Percentiles rank a stretch among this genome's conserved stretches.
Evolutionary conservation across 37 sponge, comb jelly and placozoan species (phyloP).

Genomic region (Chondrilla cf. caribensis): DNA sequence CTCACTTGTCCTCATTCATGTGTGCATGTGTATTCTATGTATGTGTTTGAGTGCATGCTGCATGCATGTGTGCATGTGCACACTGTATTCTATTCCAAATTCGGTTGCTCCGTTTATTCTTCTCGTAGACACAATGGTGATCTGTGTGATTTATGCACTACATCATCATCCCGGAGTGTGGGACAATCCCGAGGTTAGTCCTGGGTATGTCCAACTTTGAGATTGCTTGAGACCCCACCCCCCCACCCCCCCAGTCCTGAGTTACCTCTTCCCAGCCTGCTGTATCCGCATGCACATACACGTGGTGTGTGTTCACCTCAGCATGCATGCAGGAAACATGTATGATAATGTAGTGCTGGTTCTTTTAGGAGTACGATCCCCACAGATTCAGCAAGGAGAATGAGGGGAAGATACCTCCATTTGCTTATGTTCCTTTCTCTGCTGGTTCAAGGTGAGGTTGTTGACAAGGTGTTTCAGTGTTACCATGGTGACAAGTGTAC

Average conservation of each 20-base stretch:
- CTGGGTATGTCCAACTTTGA: not conserved
- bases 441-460: constrained; percentile 78
- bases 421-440: constrained; percentile 83
- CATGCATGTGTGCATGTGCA: too few species aligned
- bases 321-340: too few species aligned
- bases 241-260: too few species aligned
- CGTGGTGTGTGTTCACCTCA: too few species aligned
- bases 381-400: constrained; percentile 80
- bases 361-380: constrained; percentile 76
- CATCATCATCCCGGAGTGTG: constrained; percentile 78
- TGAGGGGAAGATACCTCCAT: constrained; percentile 49
- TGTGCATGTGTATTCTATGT: too few species aligned
- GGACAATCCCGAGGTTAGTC: constrained; percentile 78
- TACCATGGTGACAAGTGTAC: too few species aligned
- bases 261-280: not conserved
- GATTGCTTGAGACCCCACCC: too few species aligned
- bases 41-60: too few species aligned
- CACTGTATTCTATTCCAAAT: too few species aligned
- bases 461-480: not conserved
- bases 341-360: not conserved
- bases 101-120: too few species aligned
- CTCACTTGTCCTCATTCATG: too few species aligned
- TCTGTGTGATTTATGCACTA: constrained; percentile 37
- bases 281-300: not conserved
- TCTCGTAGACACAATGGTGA: not conserved